A percentile compares a stretch with the other conserved stretches of the same genome.
These are phyloP conservation scores for Serripes groenlandicus DNA, from an alignment of 2,888 invertebrate genomes.

Conservation along the genomic window DNA sequence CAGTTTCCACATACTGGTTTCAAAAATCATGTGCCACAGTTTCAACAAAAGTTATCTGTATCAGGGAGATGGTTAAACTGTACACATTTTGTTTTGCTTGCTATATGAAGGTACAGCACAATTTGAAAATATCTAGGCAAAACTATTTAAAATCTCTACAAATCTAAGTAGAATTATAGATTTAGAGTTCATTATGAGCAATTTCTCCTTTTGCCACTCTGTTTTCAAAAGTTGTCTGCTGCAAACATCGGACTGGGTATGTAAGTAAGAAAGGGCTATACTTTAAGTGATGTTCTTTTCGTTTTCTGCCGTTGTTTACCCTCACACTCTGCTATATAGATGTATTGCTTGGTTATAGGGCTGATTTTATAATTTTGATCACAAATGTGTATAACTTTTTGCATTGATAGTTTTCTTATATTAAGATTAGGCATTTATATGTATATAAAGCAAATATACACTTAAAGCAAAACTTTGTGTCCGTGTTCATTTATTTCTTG, in stretches of 20 bases:
- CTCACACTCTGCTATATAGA: too few relatives aligned
- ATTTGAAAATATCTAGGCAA: background rate
- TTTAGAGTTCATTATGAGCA: background rate
- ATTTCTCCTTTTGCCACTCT: background rate
- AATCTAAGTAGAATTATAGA: background rate
- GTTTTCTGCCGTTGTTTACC: too few relatives aligned
- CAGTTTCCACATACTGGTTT: background rate
- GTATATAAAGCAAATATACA: too few relatives aligned
- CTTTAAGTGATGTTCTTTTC: too few relatives aligned
- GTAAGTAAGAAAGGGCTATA: background rate
- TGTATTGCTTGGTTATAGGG: too few relatives aligned
- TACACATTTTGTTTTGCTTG: background rate
- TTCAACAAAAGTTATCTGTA: background rate
- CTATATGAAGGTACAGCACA: background rate
- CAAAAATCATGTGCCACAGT: background rate
- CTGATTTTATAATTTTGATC: too few relatives aligned
- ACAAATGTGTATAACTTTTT: too few relatives aligned
- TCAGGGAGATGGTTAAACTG: background rate
- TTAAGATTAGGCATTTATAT: too few relatives aligned
- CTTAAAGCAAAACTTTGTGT: too few relatives aligned
- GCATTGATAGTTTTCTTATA: too few relatives aligned
- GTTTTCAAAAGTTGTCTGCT: background rate
- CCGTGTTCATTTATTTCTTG: too few relatives aligned
- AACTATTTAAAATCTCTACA: too few relatives aligned
- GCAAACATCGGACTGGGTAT: background rate